Conservation (phyloP, 1,140 invertebrate genomes). For the Leptinotarsa texana region DNA sequence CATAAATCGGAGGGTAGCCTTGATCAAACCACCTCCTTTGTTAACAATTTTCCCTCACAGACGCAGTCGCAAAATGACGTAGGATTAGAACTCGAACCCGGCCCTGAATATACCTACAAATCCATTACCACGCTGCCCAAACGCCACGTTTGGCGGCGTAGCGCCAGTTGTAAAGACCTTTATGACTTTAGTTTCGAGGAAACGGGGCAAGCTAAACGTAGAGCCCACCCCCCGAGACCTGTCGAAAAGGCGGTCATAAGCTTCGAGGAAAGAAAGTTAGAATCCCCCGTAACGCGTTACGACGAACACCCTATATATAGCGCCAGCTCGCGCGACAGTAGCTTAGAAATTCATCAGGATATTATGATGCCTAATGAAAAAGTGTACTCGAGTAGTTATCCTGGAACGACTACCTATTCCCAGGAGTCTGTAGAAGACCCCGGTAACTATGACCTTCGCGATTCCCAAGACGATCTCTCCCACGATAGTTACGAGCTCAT, state of each 20-base stretch:
- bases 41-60: constrained; percentile 51
- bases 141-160: constrained; percentile 70
- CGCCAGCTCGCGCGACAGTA: constrained; percentile 61
- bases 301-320: constrained; percentile 68
- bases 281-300: constrained; percentile 77
- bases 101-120: constrained; percentile 37
- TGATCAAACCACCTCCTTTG: constrained; percentile 36
- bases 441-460: constrained; percentile 62
- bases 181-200: constrained; percentile 74
- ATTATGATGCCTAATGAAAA: constrained; percentile 61
- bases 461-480: constrained; percentile 83
- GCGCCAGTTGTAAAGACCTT: constrained; percentile 77
- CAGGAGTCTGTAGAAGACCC: constrained; percentile 65
- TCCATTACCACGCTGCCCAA: constrained; percentile 51
- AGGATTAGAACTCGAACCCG: constrained; percentile 41
- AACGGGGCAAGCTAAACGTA: constrained; percentile 64
- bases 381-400: constrained; percentile 83
- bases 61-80: constrained; percentile 53
- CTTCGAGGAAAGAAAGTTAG: constrained; percentile 61
- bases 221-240: constrained; percentile 50
- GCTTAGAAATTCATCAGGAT: constrained; percentile 64
- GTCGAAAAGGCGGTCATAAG: constrained; percentile 43
- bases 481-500: constrained; percentile 87
- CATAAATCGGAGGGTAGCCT: constrained; percentile 50
- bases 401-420: constrained; percentile 72